These are phyloP conservation scores for Gallinago undulata DNA, from an alignment of 2,113 vertebrate genomes.

Conservation along the genomic window DNA sequence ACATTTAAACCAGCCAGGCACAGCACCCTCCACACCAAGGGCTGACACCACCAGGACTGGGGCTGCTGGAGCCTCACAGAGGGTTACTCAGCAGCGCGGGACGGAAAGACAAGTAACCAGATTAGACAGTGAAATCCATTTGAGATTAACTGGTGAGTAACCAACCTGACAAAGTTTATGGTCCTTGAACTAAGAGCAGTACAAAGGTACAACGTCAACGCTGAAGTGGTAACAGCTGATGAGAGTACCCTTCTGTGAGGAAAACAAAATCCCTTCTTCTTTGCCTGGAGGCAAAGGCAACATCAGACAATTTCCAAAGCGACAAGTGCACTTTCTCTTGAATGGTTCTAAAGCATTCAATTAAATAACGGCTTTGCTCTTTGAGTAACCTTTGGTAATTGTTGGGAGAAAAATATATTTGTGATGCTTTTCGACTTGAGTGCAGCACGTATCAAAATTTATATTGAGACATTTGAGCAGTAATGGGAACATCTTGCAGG, in stretches of 20 bases:
- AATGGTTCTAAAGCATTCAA: background rate
- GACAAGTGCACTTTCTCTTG: background rate
- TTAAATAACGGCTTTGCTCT: background rate
- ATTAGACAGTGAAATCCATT: background rate
- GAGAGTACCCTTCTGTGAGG: background rate
- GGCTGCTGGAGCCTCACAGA: background rate
- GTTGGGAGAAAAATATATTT: background rate
- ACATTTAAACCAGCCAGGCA: background rate
- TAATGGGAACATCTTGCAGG: background rate
- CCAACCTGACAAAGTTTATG: background rate
- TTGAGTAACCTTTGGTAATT: constrained; percentile 3
- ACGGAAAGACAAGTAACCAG: background rate
- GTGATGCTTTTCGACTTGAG: background rate
- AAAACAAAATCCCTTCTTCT: background rate
- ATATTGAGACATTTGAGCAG: background rate
- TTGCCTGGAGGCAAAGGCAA: background rate
- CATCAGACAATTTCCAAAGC: background rate
- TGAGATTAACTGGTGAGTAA: constrained; percentile 35
- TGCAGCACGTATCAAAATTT: background rate
- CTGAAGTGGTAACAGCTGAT: background rate
- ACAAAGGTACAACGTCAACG: background rate
- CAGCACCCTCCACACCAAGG: background rate
- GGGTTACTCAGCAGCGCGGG: background rate
- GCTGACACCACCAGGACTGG: fast-evolving
- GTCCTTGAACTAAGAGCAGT: background rate